phyloP scores from a whole-genome alignment of 2,797 vertebrate genomes.

The Sebastes minor region DNA sequence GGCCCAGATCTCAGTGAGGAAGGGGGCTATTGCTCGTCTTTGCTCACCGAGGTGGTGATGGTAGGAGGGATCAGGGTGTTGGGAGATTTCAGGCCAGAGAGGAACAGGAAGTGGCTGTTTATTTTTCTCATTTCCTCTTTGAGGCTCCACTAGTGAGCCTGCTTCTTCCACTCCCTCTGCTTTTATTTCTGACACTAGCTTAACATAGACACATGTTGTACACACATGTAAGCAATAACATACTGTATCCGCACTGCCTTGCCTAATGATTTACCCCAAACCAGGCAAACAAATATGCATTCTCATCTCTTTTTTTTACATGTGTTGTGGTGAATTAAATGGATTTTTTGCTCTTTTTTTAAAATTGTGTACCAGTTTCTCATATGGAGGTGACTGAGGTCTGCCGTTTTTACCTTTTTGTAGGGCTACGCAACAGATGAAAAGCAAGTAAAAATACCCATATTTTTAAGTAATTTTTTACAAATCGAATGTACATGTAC shows the following conservation, averaged over 20 bases:
- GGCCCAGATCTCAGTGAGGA: background rate
- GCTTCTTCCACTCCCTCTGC: conserved; percentile 68
- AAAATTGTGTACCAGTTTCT: background rate
- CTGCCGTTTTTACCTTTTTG: background rate
- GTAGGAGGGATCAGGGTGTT: conserved; percentile 62
- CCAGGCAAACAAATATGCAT: background rate
- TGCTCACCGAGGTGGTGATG: conserved; percentile 42
- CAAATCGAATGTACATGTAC: background rate
- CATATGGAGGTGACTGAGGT: background rate
- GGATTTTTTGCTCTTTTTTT: background rate
- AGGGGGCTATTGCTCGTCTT: conserved; percentile 21
- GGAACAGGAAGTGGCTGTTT: conserved; percentile 86
- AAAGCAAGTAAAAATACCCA: background rate
- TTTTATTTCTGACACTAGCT: conserved; percentile 53
- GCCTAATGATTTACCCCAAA: background rate
- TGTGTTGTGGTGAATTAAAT: background rate
- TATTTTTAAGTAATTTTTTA: background rate
- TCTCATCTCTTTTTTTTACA: background rate
- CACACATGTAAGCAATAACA: background rate
- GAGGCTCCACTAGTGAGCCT: conserved; percentile 72
- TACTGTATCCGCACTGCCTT: background rate
- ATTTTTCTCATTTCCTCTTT: conserved; percentile 86
- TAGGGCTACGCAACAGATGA: background rate
- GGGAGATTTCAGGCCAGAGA: conserved; percentile 73
- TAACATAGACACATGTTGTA: conserved; percentile 6